Evolutionary conservation across 2,113 vertebrate species (phyloP).

Genomic region (Gila orcuttii): DNA sequence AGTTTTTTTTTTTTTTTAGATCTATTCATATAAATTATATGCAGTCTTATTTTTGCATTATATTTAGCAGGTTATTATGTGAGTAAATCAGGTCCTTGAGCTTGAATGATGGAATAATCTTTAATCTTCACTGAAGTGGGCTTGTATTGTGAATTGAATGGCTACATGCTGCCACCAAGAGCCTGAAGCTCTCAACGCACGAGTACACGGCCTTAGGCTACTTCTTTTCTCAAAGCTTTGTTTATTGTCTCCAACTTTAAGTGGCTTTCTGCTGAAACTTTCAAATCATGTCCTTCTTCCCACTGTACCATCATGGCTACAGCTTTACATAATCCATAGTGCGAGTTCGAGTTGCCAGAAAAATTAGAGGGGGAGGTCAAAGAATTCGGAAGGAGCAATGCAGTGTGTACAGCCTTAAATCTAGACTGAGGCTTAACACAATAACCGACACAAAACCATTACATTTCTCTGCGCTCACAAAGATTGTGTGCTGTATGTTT

Average conservation of each 20-base stretch:
- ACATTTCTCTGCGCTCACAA: slow-evolving; percentile 56
- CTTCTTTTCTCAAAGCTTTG: neutral
- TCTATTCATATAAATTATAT: neutral
- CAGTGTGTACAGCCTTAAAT: slow-evolving; percentile 26
- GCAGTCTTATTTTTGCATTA: neutral
- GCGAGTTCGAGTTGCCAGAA: slow-evolving; percentile 54
- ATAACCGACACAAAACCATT: slow-evolving; percentile 10
- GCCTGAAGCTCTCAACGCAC: neutral
- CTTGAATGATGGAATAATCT: neutral
- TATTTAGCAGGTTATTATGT: neutral
- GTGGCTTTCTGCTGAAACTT: slow-evolving; percentile 55
- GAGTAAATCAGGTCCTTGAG: neutral
- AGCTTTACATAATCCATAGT: slow-evolving; percentile 61
- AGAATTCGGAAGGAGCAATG: slow-evolving; percentile 29
- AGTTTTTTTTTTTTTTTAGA: no score
- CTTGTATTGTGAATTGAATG: neutral
- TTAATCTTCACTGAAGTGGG: neutral
- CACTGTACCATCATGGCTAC: slow-evolving; percentile 65
- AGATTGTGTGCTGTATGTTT: slow-evolving; percentile 30
- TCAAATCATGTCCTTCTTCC: slow-evolving; percentile 63
- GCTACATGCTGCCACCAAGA: slow-evolving; percentile 7
- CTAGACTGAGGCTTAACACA: slow-evolving; percentile 24
- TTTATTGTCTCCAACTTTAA: slow-evolving; percentile 49
- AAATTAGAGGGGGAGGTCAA: slow-evolving; percentile 59
- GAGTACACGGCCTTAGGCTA: neutral